Evolutionary conservation across 2,797 vertebrate species (phyloP), one percentile per base, ranked within the genome.

Genomic region (Pelobates cultripes): DNA sequence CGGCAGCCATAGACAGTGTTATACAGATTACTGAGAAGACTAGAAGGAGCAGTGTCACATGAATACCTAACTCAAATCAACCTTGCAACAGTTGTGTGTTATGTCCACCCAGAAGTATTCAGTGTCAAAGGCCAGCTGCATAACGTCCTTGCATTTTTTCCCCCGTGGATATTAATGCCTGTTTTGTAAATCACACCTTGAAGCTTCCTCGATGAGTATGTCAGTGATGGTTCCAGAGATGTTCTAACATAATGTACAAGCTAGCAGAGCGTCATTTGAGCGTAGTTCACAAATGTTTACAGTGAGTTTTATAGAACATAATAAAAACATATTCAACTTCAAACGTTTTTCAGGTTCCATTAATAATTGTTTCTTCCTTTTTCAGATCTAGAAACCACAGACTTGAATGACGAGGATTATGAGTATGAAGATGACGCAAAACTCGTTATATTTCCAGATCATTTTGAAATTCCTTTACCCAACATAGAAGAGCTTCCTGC

Each of bases 401-500:
- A 99, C 89, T 95, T 97, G 93, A 99, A 96, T 72, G 95, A 92
- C 66, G 97, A 98, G 73, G 97, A 98, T 91, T 98, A 95, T 90
- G 98, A 99, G 86, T 99, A 95, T 77, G 98, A 99, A 92, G 97
- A 99, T 51, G 97, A 99, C 94, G 97, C 95, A 91, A 98, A 99
- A 92, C 97, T 99, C n/a, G 93, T 99, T 89, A 95, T 99, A 94
- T 99, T 99, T 90, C 98, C 98, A 90, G 98, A 99, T 93, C 97
- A 99, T 94, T 98, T 95, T 90, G 97, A 99, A 94, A 99, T 99
- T 90, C 92, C 96, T 77, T 94, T 99, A 88, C 98, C 98, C 86
- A 99, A 99, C 90, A 99, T 99, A 90, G 98, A 99, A 92, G 98
- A 99, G 90, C 91, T 99, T 75, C 98, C 98, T 40, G 98, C 97